A percentile compares a stretch with the other conserved stretches of the same genome.
These are phyloP conservation scores for Drosophila neonasuta DNA, from an alignment of 2,888 invertebrate genomes.

Conservation along the genomic window DNA sequence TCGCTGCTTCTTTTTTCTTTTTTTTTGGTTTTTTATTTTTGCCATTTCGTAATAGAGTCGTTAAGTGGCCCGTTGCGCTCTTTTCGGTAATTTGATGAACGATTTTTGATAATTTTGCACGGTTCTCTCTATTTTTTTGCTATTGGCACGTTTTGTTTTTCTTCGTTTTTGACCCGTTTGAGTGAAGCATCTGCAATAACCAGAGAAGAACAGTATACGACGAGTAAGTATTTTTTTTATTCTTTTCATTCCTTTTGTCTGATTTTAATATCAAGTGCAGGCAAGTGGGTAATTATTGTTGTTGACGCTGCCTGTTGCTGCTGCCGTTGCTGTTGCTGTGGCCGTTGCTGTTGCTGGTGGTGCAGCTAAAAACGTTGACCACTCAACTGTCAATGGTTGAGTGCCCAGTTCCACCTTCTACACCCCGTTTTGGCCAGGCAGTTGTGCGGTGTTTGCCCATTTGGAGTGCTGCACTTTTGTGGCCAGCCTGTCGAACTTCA, in stretches of 20 bases:
- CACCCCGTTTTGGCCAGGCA: constrained; percentile 8
- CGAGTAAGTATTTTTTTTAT: constrained; percentile 12
- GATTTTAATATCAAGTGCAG: constrained; percentile 78
- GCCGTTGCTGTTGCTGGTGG: constrained; percentile 30
- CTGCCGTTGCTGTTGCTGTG: constrained; percentile 29
- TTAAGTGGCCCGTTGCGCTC: constrained; percentile 77
- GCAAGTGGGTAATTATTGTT: constrained; percentile 77
- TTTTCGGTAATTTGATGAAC: constrained; percentile 79
- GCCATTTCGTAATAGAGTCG: constrained; percentile 78
- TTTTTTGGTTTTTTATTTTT: constrained; percentile 33
- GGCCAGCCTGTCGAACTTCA: constrained; percentile 75
- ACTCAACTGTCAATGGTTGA: constrained; percentile 78
- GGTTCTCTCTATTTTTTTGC: constrained; percentile 27
- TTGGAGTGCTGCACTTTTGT: constrained; percentile 77
- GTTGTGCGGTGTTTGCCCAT: constrained; percentile 66
- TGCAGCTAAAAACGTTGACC: constrained; percentile 70
- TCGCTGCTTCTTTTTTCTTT: neutral
- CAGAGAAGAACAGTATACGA: constrained; percentile 14
- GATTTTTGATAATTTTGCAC: constrained; percentile 79
- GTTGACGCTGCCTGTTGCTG: constrained; percentile 60
- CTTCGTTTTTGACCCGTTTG: constrained; percentile 13
- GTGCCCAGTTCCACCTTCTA: constrained; percentile 49
- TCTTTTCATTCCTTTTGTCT: constrained; percentile 63
- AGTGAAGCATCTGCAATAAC: constrained; percentile 12
- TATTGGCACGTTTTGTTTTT: constrained; percentile 61